phyloP scores from a whole-genome alignment of 2,797 vertebrate species.

The Melopsittacus undulatus region DNA sequence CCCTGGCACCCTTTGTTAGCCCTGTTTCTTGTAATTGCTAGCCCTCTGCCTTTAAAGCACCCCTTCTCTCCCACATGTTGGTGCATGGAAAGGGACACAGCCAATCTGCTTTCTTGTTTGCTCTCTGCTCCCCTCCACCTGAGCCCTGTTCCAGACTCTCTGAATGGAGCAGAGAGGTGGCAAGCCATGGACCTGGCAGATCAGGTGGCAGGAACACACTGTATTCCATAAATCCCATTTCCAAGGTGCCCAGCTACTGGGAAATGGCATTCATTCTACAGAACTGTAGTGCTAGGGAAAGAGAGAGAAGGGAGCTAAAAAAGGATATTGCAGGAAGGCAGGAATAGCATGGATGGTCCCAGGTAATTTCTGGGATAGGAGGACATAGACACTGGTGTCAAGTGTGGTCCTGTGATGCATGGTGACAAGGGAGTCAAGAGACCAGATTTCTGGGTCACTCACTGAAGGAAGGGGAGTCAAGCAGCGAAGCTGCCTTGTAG shows the following conservation, averaged over 20 bases:
- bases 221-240: background rate
- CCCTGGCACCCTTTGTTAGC: background rate
- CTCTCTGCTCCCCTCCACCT: background rate
- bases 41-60: background rate
- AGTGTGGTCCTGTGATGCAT: rapidly evolving
- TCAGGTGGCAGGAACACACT: rapidly evolving
- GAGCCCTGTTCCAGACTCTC: background rate
- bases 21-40: background rate
- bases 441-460: background rate
- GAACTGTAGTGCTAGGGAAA: background rate
- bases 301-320: background rate
- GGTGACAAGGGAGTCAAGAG: background rate
- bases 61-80: background rate
- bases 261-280: background rate
- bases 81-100: background rate
- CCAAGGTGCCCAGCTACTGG: background rate
- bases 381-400: background rate
- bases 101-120: background rate
- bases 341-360: background rate
- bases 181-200: background rate
- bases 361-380: background rate
- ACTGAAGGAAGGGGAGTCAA: background rate
- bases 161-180: background rate
- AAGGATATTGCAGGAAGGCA: background rate
- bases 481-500: background rate